Base-by-base conservation (phyloP, 2,113 vertebrate genomes). In the Stercorarius parasiticus region DNA sequence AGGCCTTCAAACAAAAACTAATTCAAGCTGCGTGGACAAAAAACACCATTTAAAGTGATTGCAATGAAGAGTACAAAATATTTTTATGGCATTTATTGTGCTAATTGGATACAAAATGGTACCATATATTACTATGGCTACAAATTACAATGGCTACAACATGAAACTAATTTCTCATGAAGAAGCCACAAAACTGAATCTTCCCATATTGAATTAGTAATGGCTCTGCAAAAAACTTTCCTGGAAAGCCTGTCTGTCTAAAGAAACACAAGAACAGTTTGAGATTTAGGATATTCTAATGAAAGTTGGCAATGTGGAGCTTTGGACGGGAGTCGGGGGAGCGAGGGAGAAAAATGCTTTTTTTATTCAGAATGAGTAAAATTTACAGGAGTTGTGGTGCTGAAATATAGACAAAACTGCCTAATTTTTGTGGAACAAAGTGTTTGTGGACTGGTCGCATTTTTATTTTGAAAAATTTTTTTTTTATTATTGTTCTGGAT, bases 311-410 rank as follows among this genome's bases (percentile, higher is more conserved):
- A 59, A 16, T 45, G 32, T 6, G 80, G 43, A 72, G 6, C 9
- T 38, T 77, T 27, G 6, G 15, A 30, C 8, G 5, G 6, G 2
- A 10, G 5, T 1, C 0, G 2, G n/a, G 4, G 11, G 34, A 34
- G 6, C 5, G 9, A 8, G 58, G 27, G 23, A 38, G 27, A 38
- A 56, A 66, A 56, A 49, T 4, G 3, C 1, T 76, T 66, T 22
- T 55, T 84, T 82, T 71, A 30, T 25, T 72, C 23, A 55, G 30
- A 67, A 66, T 55, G 4, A 74, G 11, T 61, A 73, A 50, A 34
- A 47, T 27, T 87, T 62, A 49, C 5, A 65, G 13, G 8, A 84
- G 4, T 40, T 71, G 13, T 47, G 6, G 11, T 20, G 40, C 8
- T 19, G 8, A 64, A 59, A 40, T 47, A 9, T 56, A 56, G 55